These are phyloP conservation scores for Macrophya alboannulata DNA, from an alignment of 2,888 invertebrate genomes.

Conservation along the genomic window DNA sequence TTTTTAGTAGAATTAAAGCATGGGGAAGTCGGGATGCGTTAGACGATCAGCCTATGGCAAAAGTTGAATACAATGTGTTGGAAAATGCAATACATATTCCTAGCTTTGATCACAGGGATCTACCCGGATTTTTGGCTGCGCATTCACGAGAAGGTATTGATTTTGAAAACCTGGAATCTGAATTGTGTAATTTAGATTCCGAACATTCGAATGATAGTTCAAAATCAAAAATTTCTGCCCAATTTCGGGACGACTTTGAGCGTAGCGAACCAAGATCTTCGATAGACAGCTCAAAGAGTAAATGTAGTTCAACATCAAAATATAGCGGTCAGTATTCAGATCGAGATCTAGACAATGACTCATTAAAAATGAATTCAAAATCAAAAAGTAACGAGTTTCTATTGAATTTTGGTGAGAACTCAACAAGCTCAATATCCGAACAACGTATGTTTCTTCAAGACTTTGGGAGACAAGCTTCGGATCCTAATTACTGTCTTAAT, in stretches of 20 bases:
- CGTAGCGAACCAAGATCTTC: slow-evolving; percentile 68
- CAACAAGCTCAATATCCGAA: slow-evolving; percentile 42
- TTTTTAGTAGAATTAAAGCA: slow-evolving; percentile 74
- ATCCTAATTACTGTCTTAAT: slow-evolving; percentile 63
- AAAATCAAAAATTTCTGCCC: slow-evolving; percentile 71
- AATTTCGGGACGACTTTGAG: slow-evolving; percentile 68
- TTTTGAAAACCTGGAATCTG: slow-evolving; percentile 76
- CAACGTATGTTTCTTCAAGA: slow-evolving; percentile 57
- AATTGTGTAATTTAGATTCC: slow-evolving; percentile 74
- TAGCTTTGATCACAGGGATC: slow-evolving; percentile 64
- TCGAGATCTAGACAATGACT: slow-evolving; percentile 66
- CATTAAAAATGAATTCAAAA: slow-evolving; percentile 64
- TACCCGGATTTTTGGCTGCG: slow-evolving; percentile 74
- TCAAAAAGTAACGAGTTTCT: slow-evolving; percentile 70
- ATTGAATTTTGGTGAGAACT: slow-evolving; percentile 62
- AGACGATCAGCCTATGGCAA: slow-evolving; percentile 68
- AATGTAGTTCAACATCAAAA: slow-evolving; percentile 65
- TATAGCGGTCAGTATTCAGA: slow-evolving; percentile 66
- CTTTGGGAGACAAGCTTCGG: slow-evolving; percentile 57
- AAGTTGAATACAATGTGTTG: slow-evolving; percentile 73
- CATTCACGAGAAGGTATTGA: slow-evolving; percentile 78
- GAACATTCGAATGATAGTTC: slow-evolving; percentile 74
- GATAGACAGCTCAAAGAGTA: slow-evolving; percentile 66
- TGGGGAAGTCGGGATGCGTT: slow-evolving; percentile 77
- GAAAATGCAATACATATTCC: slow-evolving; percentile 72